phyloP scores from a whole-genome alignment of 2,888 invertebrate species.

The Aphidoletes aphidimyza region DNA sequence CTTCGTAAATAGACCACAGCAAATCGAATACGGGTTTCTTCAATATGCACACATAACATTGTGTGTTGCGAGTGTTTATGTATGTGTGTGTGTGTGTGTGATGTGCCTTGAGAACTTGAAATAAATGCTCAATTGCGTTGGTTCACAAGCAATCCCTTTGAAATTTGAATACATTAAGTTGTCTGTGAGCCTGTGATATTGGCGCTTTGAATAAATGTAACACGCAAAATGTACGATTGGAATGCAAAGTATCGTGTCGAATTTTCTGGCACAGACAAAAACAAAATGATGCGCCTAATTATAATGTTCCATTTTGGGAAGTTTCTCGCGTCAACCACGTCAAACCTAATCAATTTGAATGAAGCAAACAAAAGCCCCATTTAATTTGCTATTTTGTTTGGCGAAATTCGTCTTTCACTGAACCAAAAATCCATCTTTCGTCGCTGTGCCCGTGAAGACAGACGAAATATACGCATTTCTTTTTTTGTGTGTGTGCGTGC shows the following conservation, averaged over 20 bases:
- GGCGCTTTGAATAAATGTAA: background rate
- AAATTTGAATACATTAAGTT: background rate
- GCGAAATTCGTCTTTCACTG: background rate
- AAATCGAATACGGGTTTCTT: background rate
- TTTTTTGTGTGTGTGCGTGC: background rate
- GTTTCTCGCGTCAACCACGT: conserved; percentile 19
- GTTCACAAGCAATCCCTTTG: background rate
- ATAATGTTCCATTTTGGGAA: conserved; percentile 13
- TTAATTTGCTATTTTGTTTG: background rate
- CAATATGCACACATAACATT: background rate
- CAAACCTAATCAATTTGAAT: conserved; percentile 11
- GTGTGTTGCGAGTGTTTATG: too few relatives aligned
- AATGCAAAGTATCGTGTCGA: background rate
- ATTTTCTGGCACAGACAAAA: background rate
- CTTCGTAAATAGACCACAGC: background rate
- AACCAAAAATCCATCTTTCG: background rate
- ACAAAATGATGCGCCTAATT: background rate
- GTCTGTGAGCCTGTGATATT: background rate
- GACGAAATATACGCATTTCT: background rate
- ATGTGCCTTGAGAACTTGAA: too few relatives aligned
- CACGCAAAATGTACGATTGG: background rate
- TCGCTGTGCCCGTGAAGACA: background rate
- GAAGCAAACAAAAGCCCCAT: conserved; percentile 12
- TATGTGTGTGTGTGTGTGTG: too few relatives aligned
- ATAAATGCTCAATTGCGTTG: too few relatives aligned